Percentiles rank a stretch among this genome's conserved stretches.
Evolutionary conservation across 1,140 invertebrate genomes (phyloP).

Genomic region (Limonius californicus): DNA sequence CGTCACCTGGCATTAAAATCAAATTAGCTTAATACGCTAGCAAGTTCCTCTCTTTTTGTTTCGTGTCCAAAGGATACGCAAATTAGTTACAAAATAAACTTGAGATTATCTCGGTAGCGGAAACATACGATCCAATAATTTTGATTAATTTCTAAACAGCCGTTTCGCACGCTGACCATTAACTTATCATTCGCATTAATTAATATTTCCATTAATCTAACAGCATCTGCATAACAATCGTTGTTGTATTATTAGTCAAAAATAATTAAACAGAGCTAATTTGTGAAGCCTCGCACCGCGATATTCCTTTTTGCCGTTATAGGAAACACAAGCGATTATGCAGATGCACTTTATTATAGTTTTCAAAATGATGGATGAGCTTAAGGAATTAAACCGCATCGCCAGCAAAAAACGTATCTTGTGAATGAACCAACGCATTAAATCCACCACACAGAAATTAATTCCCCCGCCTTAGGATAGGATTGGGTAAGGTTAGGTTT

Average conservation of each 20-base stretch:
- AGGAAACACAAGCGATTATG: slow-evolving; percentile 16
- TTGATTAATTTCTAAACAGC: slow-evolving; percentile 4
- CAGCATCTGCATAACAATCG: slow-evolving; percentile 3
- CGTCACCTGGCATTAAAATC: slow-evolving; percentile 36
- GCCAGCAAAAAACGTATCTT: not conserved
- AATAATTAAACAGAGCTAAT: not conserved
- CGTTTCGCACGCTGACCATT: slow-evolving; percentile 3
- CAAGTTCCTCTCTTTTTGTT: slow-evolving; percentile 11
- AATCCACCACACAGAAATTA: slow-evolving; percentile 1
- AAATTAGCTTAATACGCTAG: slow-evolving; percentile 28
- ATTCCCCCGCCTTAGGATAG: not conserved
- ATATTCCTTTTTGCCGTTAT: not conserved
- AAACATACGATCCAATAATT: slow-evolving; percentile 7
- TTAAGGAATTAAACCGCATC: slow-evolving; percentile 2
- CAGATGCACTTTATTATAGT: slow-evolving; percentile 18
- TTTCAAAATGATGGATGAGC: slow-evolving; percentile 21
- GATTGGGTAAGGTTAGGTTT: not conserved
- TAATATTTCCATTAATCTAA: not conserved
- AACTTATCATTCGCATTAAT: slow-evolving; percentile 7
- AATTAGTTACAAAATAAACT: slow-evolving; percentile 15
- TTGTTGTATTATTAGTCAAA: not conserved
- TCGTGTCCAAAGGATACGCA: slow-evolving; percentile 14
- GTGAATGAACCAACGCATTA: slow-evolving; percentile 9
- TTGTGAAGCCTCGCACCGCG: not conserved
- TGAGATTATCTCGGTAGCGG: slow-evolving; percentile 3